phyloP scores from a whole-genome alignment of 2,888 invertebrate species.

The Dioctria linearis region DNA sequence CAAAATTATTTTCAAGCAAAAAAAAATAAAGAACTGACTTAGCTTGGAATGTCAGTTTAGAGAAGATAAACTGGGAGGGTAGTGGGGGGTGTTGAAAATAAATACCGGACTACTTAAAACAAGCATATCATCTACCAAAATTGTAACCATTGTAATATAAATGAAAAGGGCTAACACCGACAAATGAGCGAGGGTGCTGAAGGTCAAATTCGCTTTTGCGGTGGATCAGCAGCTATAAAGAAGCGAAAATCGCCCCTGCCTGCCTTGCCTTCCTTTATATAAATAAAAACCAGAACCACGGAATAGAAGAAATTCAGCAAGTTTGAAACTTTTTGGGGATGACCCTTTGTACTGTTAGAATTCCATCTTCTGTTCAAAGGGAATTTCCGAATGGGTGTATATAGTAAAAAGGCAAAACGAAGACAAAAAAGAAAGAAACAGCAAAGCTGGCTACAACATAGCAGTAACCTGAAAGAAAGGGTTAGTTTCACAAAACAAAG shows the following conservation, averaged over 20 bases:
- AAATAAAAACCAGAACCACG: not conserved
- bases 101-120: too few relatives aligned
- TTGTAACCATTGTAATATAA: not conserved
- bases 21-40: too few relatives aligned
- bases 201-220: slow-evolving; percentile 11
- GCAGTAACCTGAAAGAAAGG: not conserved
- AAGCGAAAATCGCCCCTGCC: slow-evolving; percentile 2
- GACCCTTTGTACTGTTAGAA: not conserved
- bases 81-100: too few relatives aligned
- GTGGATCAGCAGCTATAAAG: not conserved
- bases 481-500: slow-evolving; percentile 48
- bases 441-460: not conserved
- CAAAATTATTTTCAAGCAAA: too few relatives aligned
- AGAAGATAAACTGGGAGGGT: too few relatives aligned
- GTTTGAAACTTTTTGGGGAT: not conserved
- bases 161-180: too few relatives aligned
- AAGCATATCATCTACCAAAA: too few relatives aligned
- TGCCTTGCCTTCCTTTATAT: not conserved
- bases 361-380: too few relatives aligned
- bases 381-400: not conserved
- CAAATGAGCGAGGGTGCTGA: not conserved
- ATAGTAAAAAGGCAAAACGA: not conserved
- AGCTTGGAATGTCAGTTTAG: too few relatives aligned
- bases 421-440: not conserved
- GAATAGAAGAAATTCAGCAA: not conserved